Percentiles rank a stretch among this genome's conserved stretches.
Evolutionary conservation across 1,140 invertebrate species (phyloP).

Genomic region (Oreohelix idahoensis): DNA sequence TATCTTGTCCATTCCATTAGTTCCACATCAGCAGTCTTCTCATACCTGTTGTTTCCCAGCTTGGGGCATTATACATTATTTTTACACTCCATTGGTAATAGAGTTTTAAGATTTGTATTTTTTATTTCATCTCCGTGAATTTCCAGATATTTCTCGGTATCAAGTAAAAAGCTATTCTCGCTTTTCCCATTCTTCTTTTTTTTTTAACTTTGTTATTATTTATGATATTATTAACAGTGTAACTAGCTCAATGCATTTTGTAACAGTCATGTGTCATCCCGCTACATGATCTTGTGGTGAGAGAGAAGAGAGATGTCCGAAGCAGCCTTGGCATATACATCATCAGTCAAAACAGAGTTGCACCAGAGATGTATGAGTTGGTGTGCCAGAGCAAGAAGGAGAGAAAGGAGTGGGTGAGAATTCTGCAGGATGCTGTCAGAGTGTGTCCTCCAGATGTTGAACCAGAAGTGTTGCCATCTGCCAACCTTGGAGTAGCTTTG

Average conservation of each 20-base stretch:
- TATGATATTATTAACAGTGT: no score
- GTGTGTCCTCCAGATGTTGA: constrained; percentile 64
- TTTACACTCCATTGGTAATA: no score
- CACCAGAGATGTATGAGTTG: constrained; percentile 96
- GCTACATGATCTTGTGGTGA: constrained; percentile 89
- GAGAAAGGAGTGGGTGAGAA: constrained; percentile 89
- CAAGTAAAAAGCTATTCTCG: no score
- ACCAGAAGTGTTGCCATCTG: background rate
- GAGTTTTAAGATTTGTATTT: no score
- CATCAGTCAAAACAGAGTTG: constrained; percentile 78
- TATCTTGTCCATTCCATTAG: no score
- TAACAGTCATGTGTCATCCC: constrained; percentile 89
- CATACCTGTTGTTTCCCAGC: no score
- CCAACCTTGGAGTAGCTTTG: background rate
- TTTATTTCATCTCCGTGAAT: no score
- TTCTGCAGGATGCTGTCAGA: constrained; percentile 80
- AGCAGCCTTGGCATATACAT: constrained; percentile 90
- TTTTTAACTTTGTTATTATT: no score
- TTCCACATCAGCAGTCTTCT: no score
- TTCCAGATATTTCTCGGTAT: no score
- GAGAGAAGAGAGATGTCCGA: constrained; percentile 89
- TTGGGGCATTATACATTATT: no score
- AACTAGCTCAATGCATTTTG: background rate
- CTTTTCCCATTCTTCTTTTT: no score
- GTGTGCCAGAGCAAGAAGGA: constrained; percentile 91